phyloP scores from a whole-genome alignment of 2,797 vertebrate genomes.

The Diglossa cyanea region DNA sequence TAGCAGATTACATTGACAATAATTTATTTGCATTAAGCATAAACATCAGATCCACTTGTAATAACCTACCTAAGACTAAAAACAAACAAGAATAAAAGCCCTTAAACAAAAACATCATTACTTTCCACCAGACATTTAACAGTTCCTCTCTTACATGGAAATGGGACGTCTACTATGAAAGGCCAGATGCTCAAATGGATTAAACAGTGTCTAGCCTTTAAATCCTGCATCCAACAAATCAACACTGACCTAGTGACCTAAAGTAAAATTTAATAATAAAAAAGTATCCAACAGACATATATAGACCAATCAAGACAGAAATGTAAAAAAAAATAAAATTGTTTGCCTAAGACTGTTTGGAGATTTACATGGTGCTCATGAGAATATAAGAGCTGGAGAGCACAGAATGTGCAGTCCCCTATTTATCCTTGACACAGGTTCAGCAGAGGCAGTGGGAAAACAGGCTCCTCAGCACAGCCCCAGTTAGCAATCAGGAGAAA shows the following conservation, averaged over 20 bases:
- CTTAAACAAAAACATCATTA: neutral
- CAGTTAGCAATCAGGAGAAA: neutral
- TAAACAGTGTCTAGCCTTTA: conserved; percentile 45
- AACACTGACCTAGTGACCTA: conserved; percentile 47
- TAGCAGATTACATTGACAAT: conserved; percentile 12
- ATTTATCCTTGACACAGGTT: neutral
- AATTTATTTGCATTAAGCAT: neutral
- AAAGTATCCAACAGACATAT: neutral
- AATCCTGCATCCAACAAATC: conserved; percentile 18
- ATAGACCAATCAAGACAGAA: neutral
- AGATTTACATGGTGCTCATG: neutral
- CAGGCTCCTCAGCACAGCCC: neutral
- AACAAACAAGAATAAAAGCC: neutral
- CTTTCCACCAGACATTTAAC: conserved; percentile 5
- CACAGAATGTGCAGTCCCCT: neutral
- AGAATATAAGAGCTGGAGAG: neutral
- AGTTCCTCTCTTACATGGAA: neutral
- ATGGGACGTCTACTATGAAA: neutral
- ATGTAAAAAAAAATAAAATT: neutral
- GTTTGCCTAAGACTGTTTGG: neutral
- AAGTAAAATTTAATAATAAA: neutral
- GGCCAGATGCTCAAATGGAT: conserved; percentile 56
- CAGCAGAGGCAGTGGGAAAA: neutral
- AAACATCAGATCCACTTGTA: neutral
- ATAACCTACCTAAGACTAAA: neutral